A percentile compares a stretch with the other conserved stretches of the same genome.
Evolutionary conservation across 2,113 vertebrate species (phyloP).

Genomic region (Herpetotheres cachinnans): DNA sequence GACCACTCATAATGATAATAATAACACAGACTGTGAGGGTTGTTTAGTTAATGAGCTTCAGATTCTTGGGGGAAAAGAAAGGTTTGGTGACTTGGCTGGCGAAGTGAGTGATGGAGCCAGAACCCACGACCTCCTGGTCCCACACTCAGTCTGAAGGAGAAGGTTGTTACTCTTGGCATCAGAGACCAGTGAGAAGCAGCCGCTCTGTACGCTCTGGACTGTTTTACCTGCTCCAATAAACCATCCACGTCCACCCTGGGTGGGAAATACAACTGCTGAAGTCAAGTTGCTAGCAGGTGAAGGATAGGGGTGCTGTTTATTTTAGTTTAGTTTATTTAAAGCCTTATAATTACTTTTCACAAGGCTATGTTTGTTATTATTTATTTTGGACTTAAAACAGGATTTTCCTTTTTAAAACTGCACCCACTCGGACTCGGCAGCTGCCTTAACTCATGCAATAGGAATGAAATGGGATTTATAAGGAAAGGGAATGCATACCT

Average conservation of each 20-base stretch:
- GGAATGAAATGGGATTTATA: constrained; percentile 41
- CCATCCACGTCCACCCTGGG: background rate
- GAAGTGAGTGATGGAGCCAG: background rate
- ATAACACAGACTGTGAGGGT: background rate
- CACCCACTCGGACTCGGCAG: background rate
- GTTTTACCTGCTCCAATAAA: background rate
- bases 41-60: background rate
- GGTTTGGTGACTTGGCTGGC: background rate
- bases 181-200: background rate
- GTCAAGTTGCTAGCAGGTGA: background rate
- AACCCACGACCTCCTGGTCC: background rate
- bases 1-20: background rate
- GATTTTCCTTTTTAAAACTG: constrained; percentile 31
- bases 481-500: constrained; percentile 5
- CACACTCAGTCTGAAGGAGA: background rate
- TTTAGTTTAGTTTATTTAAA: background rate
- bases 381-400: constrained; percentile 30
- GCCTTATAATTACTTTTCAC: background rate
- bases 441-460: constrained; percentile 3
- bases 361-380: background rate
- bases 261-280: background rate
- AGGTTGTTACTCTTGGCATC: background rate
- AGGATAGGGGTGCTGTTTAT: background rate
- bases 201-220: background rate
- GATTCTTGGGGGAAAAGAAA: background rate